phyloP scores from a whole-genome alignment of 2,113 vertebrate species.

The Thermophis baileyi region DNA sequence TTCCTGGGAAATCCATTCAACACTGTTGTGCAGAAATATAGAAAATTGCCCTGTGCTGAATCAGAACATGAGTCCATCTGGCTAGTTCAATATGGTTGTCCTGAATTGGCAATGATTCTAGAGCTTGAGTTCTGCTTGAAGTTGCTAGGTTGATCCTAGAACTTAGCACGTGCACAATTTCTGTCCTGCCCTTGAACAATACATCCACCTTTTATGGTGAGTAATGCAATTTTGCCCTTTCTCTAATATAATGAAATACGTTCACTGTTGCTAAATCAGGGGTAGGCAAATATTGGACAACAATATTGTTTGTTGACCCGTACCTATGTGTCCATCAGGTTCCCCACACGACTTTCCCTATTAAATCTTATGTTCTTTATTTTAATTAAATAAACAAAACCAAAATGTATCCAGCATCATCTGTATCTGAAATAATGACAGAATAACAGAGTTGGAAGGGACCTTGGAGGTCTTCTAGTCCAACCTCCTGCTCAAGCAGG shows the following conservation, averaged over 20 bases:
- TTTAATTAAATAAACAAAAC: background rate
- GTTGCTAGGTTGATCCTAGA: background rate
- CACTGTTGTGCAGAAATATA: background rate
- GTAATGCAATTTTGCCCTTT: background rate
- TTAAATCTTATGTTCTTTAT: background rate
- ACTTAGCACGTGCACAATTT: background rate
- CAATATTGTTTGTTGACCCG: background rate
- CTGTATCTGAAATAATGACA: background rate
- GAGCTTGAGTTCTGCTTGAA: background rate
- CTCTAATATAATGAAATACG: background rate
- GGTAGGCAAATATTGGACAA: background rate
- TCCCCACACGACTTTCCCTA: background rate
- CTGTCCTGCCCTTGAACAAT: background rate
- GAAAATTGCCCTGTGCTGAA: background rate
- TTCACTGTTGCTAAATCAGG: background rate
- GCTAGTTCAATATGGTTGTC: background rate
- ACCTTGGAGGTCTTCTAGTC: background rate
- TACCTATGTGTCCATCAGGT: background rate
- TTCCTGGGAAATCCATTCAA: background rate
- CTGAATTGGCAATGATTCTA: background rate
- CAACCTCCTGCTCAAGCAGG: background rate
- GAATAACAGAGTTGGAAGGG: background rate
- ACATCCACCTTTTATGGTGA: background rate
- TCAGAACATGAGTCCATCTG: background rate
- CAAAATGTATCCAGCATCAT: background rate